These are phyloP conservation scores for Astropecten irregularis DNA, from an alignment of 53 echinoderm and acorn worm genomes.

Conservation along the genomic window DNA sequence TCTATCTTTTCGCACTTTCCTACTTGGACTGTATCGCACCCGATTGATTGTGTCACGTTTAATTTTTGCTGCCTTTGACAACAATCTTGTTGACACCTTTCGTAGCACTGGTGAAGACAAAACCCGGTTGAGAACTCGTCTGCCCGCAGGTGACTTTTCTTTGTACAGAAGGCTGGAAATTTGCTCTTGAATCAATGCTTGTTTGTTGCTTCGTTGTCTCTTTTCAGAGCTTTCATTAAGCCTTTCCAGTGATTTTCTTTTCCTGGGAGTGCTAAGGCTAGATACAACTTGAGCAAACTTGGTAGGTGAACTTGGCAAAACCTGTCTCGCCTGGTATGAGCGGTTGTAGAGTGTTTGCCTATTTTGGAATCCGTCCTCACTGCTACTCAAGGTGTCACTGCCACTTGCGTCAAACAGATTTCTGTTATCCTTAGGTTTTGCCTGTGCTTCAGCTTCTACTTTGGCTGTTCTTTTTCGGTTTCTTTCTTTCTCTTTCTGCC, in stretches of 20 bases:
- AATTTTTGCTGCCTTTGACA: slow-evolving; percentile 43
- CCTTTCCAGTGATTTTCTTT: slow-evolving; percentile 15
- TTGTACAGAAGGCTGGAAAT: slow-evolving; percentile 25
- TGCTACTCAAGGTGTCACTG: not conserved
- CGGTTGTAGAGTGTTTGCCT: slow-evolving; percentile 38
- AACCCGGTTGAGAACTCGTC: slow-evolving; percentile 19
- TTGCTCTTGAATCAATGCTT: not conserved
- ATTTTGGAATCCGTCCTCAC: slow-evolving; percentile 3
- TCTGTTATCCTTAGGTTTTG: not conserved
- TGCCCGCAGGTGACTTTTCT: not conserved
- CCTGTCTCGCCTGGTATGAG: slow-evolving; percentile 25
- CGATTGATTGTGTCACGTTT: slow-evolving; percentile 18
- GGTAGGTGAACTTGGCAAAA: slow-evolving; percentile 37
- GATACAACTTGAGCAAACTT: slow-evolving; percentile 44
- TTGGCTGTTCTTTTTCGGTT: slow-evolving; percentile 8
- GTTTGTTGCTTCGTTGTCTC: slow-evolving; percentile 22
- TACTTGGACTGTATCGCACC: slow-evolving; percentile 18
- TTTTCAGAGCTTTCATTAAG: slow-evolving; percentile 3
- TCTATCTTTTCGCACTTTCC: slow-evolving; percentile 30
- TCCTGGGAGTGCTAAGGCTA: slow-evolving; percentile 20
- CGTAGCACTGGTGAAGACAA: slow-evolving; percentile 29
- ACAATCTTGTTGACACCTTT: slow-evolving; percentile 8
- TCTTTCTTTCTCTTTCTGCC: slow-evolving; percentile 43
- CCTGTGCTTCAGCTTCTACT: slow-evolving; percentile 15
- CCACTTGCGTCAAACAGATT: not conserved